Base-by-base conservation (phyloP, 1,140 invertebrate species). In the Lasioglossum albipes region DNA sequence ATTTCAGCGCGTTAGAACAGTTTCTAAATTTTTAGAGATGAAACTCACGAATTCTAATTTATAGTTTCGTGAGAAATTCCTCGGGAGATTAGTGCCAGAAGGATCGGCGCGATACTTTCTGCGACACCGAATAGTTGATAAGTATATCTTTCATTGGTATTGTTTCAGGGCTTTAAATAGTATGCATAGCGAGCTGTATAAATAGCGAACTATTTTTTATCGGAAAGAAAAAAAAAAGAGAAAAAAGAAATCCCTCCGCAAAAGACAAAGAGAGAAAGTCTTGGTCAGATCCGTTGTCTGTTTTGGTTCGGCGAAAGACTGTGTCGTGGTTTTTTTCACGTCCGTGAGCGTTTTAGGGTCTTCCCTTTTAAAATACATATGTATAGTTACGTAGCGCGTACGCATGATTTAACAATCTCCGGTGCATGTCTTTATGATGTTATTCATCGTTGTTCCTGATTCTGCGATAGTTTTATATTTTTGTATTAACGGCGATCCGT, bases 121-220 rank as follows among this genome's bases (percentile, higher is more conserved):
- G 52, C 13, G 52, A 16, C 52, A 54, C 52, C 52, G 52, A 54
- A 54, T 54, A 54, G 52, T 54, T 16, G 52, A 54, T 54, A 54
- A 54, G 52, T 20, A 62, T 75, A 62, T 75, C 20, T 22, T 75
- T 75, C 54, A 62, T 80, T 68, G 78, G 65, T 69, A 75, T 68
- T 62, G 64, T 75, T 80, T 80, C 72, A 75, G 65, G 72, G 78
- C 72, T 80, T 80, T 75, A 80, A 80, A 41, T 22, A 68, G 45
- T 75, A 61, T n/a, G 36, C 52, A 6, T 73, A 79, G 61, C 45
- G 54, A 79, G 45, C 68, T 69, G 66, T 79, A 79, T 67, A 74
- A 42, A 79, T 67, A 49, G 54, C 49, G 16, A 68, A 79, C n/a
- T 74, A 80, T 80, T 80, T 80, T 80, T 69, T 69, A 73, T 66